Base-by-base conservation (phyloP, 2,113 vertebrate genomes). In the Neogale vison region DNA sequence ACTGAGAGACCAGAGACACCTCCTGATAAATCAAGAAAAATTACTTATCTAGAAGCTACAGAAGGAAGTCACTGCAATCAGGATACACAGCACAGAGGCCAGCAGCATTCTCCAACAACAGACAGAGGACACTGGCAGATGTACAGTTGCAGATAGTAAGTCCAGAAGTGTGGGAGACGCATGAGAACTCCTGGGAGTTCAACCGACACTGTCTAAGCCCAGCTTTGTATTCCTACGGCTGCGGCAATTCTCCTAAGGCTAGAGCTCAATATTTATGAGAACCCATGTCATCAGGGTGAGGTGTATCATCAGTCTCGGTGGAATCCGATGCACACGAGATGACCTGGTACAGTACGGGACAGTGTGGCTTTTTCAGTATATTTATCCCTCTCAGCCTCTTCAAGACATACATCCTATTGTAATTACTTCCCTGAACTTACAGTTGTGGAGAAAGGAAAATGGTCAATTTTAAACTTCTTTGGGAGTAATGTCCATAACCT, bases 41-140 rank as follows among this genome's bases (percentile, higher is more conserved):
- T 7, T 94, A 7, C 85, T 98, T 98, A 98, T 98, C 98, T 96
- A 34, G 59, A 96, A 47, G 9, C 6, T 76, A 57, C 98, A 98
- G 96, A 95, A 97, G 98, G 98, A 98, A 97, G 96, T 97, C 67
- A 79, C 39, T 63, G 57, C 77, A 86, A 95, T 93, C 96, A 94
- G 96, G 74, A 96, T 72, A 79, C 55, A 59, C 76, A 96, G 90
- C 39, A 50, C 52, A 84, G 94, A 94, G 96, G 91, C 96, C 76
- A 57, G 80, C 69, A 84, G 76, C 90, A 65, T 96, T 96, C 93
- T 95, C 34, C 31, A 95, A 29, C 65, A 97, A 97, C 98, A 98
- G 97, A 93, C 95, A 81, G 45, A 87, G 67, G 36, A 91, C 57
- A 31, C 71, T 61, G 76, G 88, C 94, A 96, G 96, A 90, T 92